These are phyloP conservation scores for Haliclystus octoradiatus DNA, from an alignment of 30 jellyfish, hydroid and myxozoan species.

Conservation along the genomic window DNA sequence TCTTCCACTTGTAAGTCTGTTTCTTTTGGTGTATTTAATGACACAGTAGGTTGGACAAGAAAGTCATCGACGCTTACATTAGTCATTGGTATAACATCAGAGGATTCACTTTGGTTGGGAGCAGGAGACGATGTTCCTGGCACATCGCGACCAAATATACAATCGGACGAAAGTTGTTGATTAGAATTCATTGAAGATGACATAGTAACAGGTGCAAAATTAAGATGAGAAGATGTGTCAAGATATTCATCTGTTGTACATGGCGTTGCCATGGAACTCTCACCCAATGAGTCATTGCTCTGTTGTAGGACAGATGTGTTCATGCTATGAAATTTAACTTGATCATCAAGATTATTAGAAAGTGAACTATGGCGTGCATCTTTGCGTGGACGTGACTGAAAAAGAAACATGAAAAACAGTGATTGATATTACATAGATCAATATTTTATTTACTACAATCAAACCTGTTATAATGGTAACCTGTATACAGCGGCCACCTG, in stretches of 20 bases:
- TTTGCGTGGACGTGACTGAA: neutral
- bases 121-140: too few relatives aligned
- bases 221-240: neutral
- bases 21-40: too few relatives aligned
- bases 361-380: neutral
- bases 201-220: neutral
- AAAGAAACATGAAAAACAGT: too few relatives aligned
- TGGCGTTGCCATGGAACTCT: neutral
- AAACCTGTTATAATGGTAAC: too few relatives aligned
- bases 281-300: neutral
- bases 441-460: too few relatives aligned
- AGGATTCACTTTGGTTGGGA: too few relatives aligned
- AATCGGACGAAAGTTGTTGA: neutral
- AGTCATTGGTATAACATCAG: too few relatives aligned
- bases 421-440: too few relatives aligned
- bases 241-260: neutral
- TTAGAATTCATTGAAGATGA: neutral
- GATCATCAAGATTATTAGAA: neutral
- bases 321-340: neutral
- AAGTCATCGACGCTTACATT: too few relatives aligned
- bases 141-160: neutral
- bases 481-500: too few relatives aligned
- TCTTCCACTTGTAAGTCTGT: too few relatives aligned
- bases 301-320: neutral
- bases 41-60: too few relatives aligned